Evolutionary conservation across 2,888 invertebrate species (phyloP).

Genomic region (Leucophenga maculata): DNA sequence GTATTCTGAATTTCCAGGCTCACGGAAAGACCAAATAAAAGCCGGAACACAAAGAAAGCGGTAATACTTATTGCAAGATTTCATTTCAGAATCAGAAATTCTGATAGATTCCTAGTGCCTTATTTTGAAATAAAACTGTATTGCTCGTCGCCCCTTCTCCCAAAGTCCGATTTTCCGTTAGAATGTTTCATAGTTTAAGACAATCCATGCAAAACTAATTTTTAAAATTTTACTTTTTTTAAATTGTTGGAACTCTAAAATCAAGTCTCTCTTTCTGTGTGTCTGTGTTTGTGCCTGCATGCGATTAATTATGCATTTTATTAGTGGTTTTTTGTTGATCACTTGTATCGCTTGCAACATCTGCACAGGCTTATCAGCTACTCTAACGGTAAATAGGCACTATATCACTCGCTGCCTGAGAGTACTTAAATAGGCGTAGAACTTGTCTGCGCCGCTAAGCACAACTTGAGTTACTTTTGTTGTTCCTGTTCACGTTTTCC

Average conservation of each 20-base stretch:
- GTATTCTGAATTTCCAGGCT: too few relatives aligned
- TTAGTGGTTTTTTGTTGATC: constrained; percentile 35
- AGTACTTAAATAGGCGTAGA: constrained; percentile 62
- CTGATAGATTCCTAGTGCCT: too few relatives aligned
- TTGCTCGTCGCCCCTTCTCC: too few relatives aligned
- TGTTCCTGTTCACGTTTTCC: not conserved
- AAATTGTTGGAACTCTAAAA: not conserved
- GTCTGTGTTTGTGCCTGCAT: constrained; percentile 2
- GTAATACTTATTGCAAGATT: too few relatives aligned
- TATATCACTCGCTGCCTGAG: constrained; percentile 56
- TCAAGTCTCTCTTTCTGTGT: constrained; percentile 7
- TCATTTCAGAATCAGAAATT: too few relatives aligned
- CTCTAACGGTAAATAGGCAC: constrained; percentile 60
- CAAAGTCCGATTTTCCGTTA: too few relatives aligned
- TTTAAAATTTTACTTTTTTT: not conserved
- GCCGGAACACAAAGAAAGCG: too few relatives aligned
- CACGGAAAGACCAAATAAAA: too few relatives aligned
- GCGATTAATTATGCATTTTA: constrained; percentile 64
- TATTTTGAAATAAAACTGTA: too few relatives aligned
- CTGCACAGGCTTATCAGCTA: constrained; percentile 39
- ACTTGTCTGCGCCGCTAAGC: not conserved
- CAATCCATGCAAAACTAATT: too few relatives aligned
- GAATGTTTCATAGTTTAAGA: too few relatives aligned
- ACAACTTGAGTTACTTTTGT: not conserved
- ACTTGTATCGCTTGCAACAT: constrained; percentile 19